These are phyloP conservation scores for human (Homo sapiens) DNA, from an alignment of 2,113 vertebrate genomes.

Conservation along the genomic window GRCh38 chr4:27589501-27590000, in stretches of 20 bases:
- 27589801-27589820: background rate
- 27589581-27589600: background rate
- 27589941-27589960: constrained; percentile 51
- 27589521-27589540: constrained; percentile 7
- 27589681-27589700: background rate
- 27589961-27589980: background rate
- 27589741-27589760: background rate
- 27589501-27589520: background rate
- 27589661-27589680: background rate
- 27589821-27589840: background rate
- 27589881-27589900: background rate
- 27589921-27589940: background rate
- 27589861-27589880: constrained; percentile 55
- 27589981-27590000: constrained; percentile 45
- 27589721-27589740: background rate
- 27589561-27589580: background rate
- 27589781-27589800: background rate
- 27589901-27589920: background rate
- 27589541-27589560: background rate
- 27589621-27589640: background rate
- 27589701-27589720: background rate
- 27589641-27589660: background rate
- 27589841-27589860: constrained; percentile 1
- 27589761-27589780: background rate
- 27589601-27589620: background rate